Evolutionary conservation across 2,888 invertebrate species (phyloP).

Genomic region (Neoitamus cyanurus): DNA sequence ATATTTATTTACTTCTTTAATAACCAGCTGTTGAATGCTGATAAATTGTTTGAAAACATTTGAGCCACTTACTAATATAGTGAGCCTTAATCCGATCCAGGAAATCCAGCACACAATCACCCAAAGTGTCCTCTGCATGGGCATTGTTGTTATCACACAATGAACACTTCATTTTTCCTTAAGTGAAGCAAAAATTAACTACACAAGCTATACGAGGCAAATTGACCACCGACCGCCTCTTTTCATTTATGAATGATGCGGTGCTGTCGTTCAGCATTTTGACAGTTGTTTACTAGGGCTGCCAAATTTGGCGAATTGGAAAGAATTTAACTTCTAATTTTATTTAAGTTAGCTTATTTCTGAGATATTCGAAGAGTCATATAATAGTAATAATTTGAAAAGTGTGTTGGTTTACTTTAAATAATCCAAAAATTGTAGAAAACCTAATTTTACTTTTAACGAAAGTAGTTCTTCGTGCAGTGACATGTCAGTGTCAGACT

Average conservation of each 20-base stretch:
- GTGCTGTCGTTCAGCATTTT: too few species aligned
- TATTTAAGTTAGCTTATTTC: too few species aligned
- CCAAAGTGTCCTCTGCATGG: background rate
- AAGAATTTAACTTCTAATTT: too few species aligned
- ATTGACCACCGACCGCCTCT: background rate
- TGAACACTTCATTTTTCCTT: conserved; percentile 14
- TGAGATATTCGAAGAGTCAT: too few species aligned
- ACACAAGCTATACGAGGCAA: background rate
- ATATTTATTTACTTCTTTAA: too few species aligned
- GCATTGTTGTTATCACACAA: background rate
- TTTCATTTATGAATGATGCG: background rate
- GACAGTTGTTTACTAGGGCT: too few species aligned
- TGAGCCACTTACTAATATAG: conserved; percentile 57
- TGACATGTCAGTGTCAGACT: background rate
- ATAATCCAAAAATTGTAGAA: background rate
- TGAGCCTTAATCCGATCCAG: conserved; percentile 57
- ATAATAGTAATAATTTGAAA: too few species aligned
- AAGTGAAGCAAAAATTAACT: background rate
- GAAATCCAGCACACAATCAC: conserved; percentile 53
- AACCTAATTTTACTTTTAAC: background rate
- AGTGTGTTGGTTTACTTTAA: too few species aligned
- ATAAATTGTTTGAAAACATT: too few species aligned
- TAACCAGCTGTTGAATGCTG: too few species aligned
- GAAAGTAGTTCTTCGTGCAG: background rate
- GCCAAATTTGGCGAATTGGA: too few species aligned